phyloP scores from a whole-genome alignment of 2,888 invertebrate genomes.

The Sicus ferrugineus region DNA sequence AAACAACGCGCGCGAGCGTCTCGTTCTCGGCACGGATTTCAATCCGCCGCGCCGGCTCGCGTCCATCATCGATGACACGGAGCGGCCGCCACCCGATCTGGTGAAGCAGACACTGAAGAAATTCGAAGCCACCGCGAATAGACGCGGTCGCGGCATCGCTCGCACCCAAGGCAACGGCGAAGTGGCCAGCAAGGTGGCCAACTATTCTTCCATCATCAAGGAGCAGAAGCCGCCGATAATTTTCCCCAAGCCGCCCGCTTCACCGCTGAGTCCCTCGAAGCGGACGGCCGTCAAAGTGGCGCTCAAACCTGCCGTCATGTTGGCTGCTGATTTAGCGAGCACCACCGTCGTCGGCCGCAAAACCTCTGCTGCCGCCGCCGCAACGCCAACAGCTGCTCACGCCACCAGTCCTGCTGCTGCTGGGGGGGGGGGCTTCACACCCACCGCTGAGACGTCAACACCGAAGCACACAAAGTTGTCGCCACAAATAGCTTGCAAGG shows the following conservation, averaged over 20 bases:
- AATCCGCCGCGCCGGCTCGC: slow-evolving; percentile 69
- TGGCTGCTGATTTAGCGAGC: slow-evolving; percentile 41
- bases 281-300: slow-evolving; percentile 35
- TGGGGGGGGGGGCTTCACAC: neutral
- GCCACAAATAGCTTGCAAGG: slow-evolving; percentile 28
- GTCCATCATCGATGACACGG: slow-evolving; percentile 75
- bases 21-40: slow-evolving; percentile 62
- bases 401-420: neutral
- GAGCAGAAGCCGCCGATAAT: slow-evolving; percentile 67
- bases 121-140: slow-evolving; percentile 77
- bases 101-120: slow-evolving; percentile 86
- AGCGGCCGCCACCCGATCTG: slow-evolving; percentile 87
- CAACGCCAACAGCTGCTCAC: neutral
- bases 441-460: slow-evolving; percentile 27
- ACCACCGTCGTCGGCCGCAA: slow-evolving; percentile 47
- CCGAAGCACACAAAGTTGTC: slow-evolving; percentile 37
- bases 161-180: slow-evolving; percentile 65
- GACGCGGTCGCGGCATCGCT: slow-evolving; percentile 63
- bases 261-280: slow-evolving; percentile 52
- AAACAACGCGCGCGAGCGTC: slow-evolving; percentile 61
- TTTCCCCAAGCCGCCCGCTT: slow-evolving; percentile 66
- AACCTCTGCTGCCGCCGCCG: neutral
- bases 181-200: slow-evolving; percentile 72
- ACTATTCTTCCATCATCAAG: slow-evolving; percentile 71
- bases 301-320: slow-evolving; percentile 21